A percentile compares a stretch with the other conserved stretches of the same genome.
phyloP scores from a whole-genome alignment of 2,113 vertebrate genomes.

The Pavo muticus region DNA sequence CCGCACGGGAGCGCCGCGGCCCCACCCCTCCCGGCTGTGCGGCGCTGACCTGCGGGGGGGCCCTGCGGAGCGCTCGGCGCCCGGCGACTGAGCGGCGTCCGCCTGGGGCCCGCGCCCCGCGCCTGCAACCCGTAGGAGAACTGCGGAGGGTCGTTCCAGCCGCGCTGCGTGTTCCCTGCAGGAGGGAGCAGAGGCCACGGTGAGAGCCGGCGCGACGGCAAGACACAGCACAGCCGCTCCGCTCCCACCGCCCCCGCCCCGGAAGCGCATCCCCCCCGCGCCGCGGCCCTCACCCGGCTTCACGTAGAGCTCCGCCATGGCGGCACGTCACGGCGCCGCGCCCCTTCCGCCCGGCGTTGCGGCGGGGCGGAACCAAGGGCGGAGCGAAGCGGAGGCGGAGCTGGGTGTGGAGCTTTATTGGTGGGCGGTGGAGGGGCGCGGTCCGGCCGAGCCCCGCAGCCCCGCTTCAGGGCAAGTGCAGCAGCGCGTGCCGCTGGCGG shows the following conservation, averaged over 20 bases:
- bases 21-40: too few relatives aligned
- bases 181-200: background rate
- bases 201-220: background rate
- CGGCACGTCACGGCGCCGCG: background rate
- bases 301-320: conserved; percentile 79
- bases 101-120: conserved; percentile 73
- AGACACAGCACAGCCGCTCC: too few relatives aligned
- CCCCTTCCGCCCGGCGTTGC: background rate
- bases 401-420: background rate
- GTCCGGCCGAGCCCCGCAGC: background rate
- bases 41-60: background rate
- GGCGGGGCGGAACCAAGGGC: background rate
- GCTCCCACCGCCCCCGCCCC: background rate
- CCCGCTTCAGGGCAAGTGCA: conserved; percentile 75
- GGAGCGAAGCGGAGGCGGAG: background rate
- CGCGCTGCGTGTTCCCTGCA: conserved; percentile 89
- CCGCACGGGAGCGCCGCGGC: too few relatives aligned
- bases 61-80: background rate
- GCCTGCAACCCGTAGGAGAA: conserved; percentile 91
- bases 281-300: conserved; percentile 72
- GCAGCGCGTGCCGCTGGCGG: conserved; percentile 83
- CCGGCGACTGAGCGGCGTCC: conserved; percentile 80
- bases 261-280: background rate
- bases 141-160: conserved; percentile 97
- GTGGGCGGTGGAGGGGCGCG: background rate